Evolutionary conservation across 35 echinoderm and acorn worm genomes (phyloP).

Genomic region (Diadema setosum): DNA sequence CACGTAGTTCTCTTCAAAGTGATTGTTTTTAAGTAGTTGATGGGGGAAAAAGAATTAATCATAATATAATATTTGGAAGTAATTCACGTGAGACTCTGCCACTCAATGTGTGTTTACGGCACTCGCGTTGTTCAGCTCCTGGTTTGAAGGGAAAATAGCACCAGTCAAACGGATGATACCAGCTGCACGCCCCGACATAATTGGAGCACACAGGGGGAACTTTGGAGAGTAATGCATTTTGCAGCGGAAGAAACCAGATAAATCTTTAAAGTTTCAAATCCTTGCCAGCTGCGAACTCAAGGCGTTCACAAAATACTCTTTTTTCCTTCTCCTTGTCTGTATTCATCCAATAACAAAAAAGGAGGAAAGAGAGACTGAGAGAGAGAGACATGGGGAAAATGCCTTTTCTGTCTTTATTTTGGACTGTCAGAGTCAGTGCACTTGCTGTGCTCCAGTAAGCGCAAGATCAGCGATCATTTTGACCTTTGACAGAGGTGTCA

Average conservation of each 20-base stretch:
- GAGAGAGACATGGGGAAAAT: no score
- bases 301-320: not conserved
- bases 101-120: no score
- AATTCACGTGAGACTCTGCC: no score
- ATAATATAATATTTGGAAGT: no score
- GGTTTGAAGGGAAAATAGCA: no score
- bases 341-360: no score
- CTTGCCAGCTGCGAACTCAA: not conserved
- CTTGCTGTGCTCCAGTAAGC: not conserved
- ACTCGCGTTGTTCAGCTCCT: no score
- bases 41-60: no score
- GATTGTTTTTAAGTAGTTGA: no score
- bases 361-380: no score
- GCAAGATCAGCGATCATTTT: conserved; percentile 2
- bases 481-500: conserved; percentile 3
- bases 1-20: no score
- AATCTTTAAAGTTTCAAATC: not conserved
- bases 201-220: not conserved
- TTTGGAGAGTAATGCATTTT: conserved; percentile 3
- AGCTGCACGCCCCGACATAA: not conserved
- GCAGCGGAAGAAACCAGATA: no score
- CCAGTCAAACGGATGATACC: not conserved
- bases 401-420: not conserved
- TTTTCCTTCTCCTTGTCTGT: not conserved
- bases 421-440: not conserved